Evolutionary conservation across 2,113 vertebrate genomes (phyloP), one percentile per base, ranked within the genome.

Genomic region (Ammodramus savannarum): DNA sequence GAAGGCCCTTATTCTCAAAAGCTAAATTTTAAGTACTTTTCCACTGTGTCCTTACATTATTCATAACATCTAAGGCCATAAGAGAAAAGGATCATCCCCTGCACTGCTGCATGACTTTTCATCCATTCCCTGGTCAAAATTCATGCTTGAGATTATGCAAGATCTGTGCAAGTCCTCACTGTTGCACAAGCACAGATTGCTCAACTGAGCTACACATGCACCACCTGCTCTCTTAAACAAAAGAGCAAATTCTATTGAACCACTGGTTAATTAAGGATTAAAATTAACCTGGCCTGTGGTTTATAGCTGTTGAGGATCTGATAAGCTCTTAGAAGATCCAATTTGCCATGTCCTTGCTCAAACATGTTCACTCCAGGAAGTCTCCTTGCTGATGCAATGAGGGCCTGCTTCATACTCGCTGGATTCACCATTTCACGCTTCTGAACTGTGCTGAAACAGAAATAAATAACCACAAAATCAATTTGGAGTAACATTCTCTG

Each of bases 341-440:
- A 97, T 85, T 99, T 99, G 86, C 99, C 99, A 13, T 99, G 99
- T 59, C 99, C 99, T 96, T 99, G 99, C 76, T 99, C 99, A 87
- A 99, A 99, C 99, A 99, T 99, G 97, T 99, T 99, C 93, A 99
- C 99, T 13, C 99, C 99, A 4, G 99, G 99, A 85, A 99, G 98
- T 59, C 99, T 97, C 71, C 99, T 99, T 19, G 99, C 99, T 1
- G 99, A 99, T 0, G 99, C 99, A 4, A 99, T 99, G 73, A 99
- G 98, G 8, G 99, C 99, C 98, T 99, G 99, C 97, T 99, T 99
- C 99, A 99, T 99, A 68, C 99, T 99, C 48, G 99, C 99, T 7
- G 99, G 99, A 88, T 99, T 99, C 86, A 99, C 98, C 97, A 99
- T 92, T 85, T 99, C 99, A 69, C 99, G 98, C 87, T 99, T 99